Evolutionary conservation across 1,140 invertebrate genomes (phyloP), one percentile per base, ranked within the genome.

Genomic region (Zaprionus tsacasi): DNA sequence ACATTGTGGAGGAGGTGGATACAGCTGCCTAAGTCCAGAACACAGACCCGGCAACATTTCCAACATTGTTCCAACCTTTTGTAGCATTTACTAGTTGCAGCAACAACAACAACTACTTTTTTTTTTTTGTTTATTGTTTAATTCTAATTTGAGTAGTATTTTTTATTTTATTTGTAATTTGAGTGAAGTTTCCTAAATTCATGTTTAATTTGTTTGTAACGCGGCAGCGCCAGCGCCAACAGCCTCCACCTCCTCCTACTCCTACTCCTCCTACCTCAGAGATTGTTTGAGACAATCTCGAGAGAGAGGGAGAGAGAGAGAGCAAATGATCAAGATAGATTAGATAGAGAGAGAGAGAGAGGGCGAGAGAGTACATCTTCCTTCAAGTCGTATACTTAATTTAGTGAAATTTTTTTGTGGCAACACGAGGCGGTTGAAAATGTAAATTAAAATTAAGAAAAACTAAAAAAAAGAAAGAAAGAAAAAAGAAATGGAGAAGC

Each of bases 1-100:
- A 92, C 71, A 91, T 92, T 76, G 91, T 92, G 30, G 91, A 92
- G 75, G 91, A 92, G 65, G 91, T 92, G 58, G 91, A 92, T 50
- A 92, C 91, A 50, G 90, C 90, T 15, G 91, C 91, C 67, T 92
- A 92, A 91, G 17, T 35, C 10, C 15, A 43, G 12, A 38, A 15
- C 8, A 30, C 5, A 30, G 21, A 27, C 54, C 4, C 13, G 54
- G 38, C 43, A 15, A 70, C 65, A 71, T 60, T 69, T 72, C 70
- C 66, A 35, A 43, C 30, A 40, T 40, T 40, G n/a, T 59, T 50
- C 25, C 27, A 35, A 33, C 17, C 13, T 11, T 61, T 57, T 81
- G 48, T 73, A 83, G 85, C 85, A 83, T 88, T 88, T 89, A 88
- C 64, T 81, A 88, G 70, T 82, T 15, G 12, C 48, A 38, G 36